Evolutionary conservation across 1,140 invertebrate genomes (phyloP).

Genomic region (Heliconius congener): DNA sequence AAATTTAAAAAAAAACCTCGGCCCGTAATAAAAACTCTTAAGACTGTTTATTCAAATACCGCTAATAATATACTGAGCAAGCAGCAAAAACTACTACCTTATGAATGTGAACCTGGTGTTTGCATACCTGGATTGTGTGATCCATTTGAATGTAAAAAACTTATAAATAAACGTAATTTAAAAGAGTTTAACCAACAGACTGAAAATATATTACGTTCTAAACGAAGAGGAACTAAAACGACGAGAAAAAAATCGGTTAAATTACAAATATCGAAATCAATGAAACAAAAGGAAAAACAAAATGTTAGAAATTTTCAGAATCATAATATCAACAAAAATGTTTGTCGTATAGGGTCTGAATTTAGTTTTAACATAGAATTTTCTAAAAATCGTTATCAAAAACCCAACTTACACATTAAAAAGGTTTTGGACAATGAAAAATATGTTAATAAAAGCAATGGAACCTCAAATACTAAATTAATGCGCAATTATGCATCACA

Average conservation of each 20-base stretch:
- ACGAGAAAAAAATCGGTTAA: constrained; percentile 14
- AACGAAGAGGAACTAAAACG: not conserved
- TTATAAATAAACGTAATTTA: constrained; percentile 9
- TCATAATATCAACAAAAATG: not conserved
- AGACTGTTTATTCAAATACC: not conserved
- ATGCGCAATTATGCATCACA: not conserved
- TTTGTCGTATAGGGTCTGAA: constrained; percentile 34
- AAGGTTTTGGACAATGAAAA: not conserved
- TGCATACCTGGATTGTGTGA: constrained; percentile 46
- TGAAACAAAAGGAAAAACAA: not conserved
- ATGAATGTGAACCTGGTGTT: constrained; percentile 46
- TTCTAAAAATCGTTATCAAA: constrained; percentile 29
- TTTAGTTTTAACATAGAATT: constrained; percentile 46
- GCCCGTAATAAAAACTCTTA: not conserved
- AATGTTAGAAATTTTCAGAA: not conserved
- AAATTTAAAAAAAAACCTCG: constrained; percentile 15
- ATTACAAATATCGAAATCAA: not conserved
- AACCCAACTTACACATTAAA: not conserved
- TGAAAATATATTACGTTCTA: not conserved
- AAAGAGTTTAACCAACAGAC: constrained; percentile 4
- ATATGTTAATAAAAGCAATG: not conserved
- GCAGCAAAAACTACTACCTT: constrained; percentile 31
- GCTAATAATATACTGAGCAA: not conserved
- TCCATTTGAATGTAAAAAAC: constrained; percentile 42
- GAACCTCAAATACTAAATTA: not conserved